Evolutionary conservation across 2,113 vertebrate species (phyloP), one percentile per base, ranked within the genome.

Genomic region (Amblyopsis rosae): DNA sequence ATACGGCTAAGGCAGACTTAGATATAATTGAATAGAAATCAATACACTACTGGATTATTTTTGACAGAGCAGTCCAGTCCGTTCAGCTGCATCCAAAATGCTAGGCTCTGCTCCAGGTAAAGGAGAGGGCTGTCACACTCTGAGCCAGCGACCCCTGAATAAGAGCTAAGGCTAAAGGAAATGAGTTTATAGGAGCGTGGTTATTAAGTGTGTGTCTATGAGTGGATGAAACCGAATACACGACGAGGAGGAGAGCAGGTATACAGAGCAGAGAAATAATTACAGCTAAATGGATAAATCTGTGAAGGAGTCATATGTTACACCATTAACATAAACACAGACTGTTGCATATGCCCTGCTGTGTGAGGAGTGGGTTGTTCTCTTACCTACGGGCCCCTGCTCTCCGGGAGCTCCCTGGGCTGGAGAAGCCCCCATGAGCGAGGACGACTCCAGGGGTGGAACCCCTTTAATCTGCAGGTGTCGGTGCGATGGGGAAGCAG

Each of bases 351-450:
- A 53, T 47, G 9, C 8, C 33, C 0, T 61, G 19, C 53, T 67
- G n/a, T 6, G 17, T 57, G 60, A 46, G 48, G 4, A 59, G n/a
- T 54, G 11, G 15, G 26, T 59, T 12, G 12, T 47, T 13, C 12
- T 72, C 85, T 73, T 83, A 94, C 94, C 93, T 82, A 41, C 83
- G 69, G 91, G 89, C 70, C 91, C 92, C 56, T 93, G 92, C 72
- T 91, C 93, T 51, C 95, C 95, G 0, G 94, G 95, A 75, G 90
- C 92, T 58, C 94, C 94, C 10, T 82, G 92, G 57, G 93, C 81
- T 0, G 93, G 89, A 0, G 86, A 80, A 15, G 91, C 89, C 55
- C 95, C 95, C 91, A 92, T 93, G 61, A 95, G 88, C 9, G 77
- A 79, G 48, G 89, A 80, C 0, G 88, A 58, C 5, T 91, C 83